Conservation (phyloP, 2,797 vertebrate genomes). For the Siniperca scherzeri region DNA sequence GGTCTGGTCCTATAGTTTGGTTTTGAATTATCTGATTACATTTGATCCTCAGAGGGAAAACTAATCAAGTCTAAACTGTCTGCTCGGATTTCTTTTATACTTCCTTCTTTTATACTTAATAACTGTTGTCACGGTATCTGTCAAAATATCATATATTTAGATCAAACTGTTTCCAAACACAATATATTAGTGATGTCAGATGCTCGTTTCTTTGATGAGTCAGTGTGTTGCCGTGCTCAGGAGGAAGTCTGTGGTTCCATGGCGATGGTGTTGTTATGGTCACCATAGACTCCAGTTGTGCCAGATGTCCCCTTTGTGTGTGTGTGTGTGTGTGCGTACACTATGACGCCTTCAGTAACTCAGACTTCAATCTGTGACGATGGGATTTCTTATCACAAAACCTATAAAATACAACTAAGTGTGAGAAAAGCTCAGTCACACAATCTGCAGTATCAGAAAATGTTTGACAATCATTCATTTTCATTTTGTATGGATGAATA, state of each 20-base stretch:
- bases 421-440: neutral
- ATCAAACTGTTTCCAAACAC: constrained; percentile 8
- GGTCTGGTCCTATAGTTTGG: constrained; percentile 73
- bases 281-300: constrained; percentile 51
- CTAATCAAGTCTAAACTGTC: constrained; percentile 21
- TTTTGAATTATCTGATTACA: constrained; percentile 34
- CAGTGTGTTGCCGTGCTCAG: constrained; percentile 45
- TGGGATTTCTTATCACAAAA: constrained; percentile 1
- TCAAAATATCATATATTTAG: constrained; percentile 18
- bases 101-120: neutral
- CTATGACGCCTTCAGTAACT: constrained; percentile 3
- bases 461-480: neutral
- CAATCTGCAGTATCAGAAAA: neutral
- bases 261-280: constrained; percentile 68
- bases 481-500: neutral
- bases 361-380: neutral
- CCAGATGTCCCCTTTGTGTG: constrained; percentile 46
- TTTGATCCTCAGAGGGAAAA: constrained; percentile 29
- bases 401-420: neutral
- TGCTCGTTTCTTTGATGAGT: constrained; percentile 20
- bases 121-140: neutral
- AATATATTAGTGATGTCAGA: constrained; percentile 24
- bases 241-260: constrained; percentile 58
- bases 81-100: neutral
- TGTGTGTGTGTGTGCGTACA: constrained; percentile 16